These are phyloP conservation scores for Lacerta bilineata DNA, from an alignment of 2,797 vertebrate species.

Conservation along the genomic window DNA sequence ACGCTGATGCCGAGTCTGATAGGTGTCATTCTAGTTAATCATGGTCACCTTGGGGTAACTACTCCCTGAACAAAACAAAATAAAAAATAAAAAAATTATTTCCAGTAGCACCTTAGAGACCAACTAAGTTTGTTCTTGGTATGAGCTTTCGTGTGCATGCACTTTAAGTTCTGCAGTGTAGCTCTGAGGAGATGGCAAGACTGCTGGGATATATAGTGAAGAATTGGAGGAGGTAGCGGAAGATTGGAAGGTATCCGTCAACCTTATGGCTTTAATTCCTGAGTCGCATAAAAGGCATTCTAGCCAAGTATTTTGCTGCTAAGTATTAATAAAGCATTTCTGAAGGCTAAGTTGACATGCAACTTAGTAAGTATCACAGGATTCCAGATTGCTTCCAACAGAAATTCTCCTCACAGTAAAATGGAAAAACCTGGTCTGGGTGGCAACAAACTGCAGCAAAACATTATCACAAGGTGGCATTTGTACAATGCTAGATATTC, in stretches of 20 bases:
- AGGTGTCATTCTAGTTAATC: not conserved
- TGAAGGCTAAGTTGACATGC: not conserved
- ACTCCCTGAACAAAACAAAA: not conserved
- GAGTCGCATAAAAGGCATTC: not conserved
- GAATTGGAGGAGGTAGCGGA: not conserved
- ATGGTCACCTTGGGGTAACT: not conserved
- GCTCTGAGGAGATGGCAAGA: not conserved
- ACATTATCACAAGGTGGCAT: not conserved
- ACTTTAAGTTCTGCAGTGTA: not conserved
- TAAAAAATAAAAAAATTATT: too few relatives aligned
- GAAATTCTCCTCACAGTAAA: not conserved
- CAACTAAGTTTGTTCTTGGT: too few relatives aligned
- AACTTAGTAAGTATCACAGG: not conserved
- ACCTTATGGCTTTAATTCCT: not conserved
- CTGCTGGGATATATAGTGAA: not conserved
- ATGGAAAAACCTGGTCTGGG: not conserved
- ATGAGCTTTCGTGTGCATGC: too few relatives aligned
- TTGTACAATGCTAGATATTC: not conserved
- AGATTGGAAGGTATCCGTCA: not conserved
- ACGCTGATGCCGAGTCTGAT: not conserved
- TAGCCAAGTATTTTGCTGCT: not conserved
- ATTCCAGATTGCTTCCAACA: not conserved
- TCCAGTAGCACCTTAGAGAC: too few relatives aligned
- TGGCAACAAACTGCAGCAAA: not conserved
- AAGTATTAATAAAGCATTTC: slow-evolving; percentile 12